Conservation (phyloP, 2,797 vertebrate genomes). For the Hypotaenidia okinawae region DNA sequence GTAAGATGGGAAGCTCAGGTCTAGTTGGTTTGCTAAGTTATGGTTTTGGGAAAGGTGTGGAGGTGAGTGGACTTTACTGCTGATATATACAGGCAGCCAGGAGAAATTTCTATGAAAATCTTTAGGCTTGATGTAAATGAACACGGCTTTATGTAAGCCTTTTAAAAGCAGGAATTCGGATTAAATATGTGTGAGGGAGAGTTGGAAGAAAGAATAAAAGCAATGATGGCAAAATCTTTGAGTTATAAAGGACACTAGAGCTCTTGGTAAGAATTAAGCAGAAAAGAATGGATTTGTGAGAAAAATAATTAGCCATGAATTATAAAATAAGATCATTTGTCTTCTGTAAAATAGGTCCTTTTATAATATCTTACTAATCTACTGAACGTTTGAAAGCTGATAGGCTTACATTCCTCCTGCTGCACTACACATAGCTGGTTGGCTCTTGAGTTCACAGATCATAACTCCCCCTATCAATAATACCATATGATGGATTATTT, state of each 20-base stretch:
- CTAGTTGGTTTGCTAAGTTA: not conserved
- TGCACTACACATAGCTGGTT: not conserved
- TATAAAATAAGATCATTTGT: not conserved
- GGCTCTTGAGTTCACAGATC: not conserved
- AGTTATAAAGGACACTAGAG: not conserved
- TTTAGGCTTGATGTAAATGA: not conserved
- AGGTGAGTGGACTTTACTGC: fast-evolving
- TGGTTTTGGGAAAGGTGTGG: not conserved
- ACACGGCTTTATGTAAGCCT: not conserved
- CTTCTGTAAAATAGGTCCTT: not conserved
- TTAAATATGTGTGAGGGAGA: not conserved
- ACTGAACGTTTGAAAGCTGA: not conserved
- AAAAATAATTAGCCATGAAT: not conserved
- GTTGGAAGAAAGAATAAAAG: not conserved
- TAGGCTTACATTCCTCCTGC: not conserved
- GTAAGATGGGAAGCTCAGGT: not conserved
- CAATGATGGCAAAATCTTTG: not conserved
- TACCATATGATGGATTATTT: fast-evolving
- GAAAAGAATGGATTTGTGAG: not conserved
- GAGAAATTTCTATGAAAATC: not conserved
- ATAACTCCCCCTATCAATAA: not conserved
- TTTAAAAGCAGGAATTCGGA: not conserved
- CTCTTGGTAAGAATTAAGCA: not conserved
- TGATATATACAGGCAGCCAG: not conserved
- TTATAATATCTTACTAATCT: not conserved